These are phyloP conservation scores for Sebastes umbrosus DNA, from an alignment of 2,797 vertebrate genomes.

Conservation along the genomic window DNA sequence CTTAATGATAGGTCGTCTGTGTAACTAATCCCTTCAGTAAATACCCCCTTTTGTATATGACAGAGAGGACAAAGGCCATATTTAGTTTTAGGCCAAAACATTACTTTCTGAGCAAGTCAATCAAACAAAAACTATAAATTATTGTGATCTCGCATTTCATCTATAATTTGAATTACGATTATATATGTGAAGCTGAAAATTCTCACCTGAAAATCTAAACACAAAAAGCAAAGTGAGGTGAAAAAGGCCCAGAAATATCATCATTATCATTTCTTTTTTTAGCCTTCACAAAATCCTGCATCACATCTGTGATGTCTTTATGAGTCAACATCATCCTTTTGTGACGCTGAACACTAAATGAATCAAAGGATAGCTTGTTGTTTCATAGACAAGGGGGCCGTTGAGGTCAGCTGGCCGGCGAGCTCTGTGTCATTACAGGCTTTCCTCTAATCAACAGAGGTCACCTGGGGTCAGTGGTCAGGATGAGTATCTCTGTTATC, in stretches of 20 bases:
- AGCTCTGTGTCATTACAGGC: conserved; percentile 43
- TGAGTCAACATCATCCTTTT: background rate
- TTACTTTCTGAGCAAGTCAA: background rate
- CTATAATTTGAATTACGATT: background rate
- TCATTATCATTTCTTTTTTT: background rate
- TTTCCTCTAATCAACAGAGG: conserved; percentile 57
- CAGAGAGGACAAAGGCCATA: background rate
- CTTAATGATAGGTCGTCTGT: background rate
- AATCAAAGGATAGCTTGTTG: background rate
- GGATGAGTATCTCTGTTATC: conserved; percentile 16
- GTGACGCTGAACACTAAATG: background rate
- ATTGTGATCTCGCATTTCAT: background rate
- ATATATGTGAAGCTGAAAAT: background rate
- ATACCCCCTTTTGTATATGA: background rate
- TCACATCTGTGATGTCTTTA: background rate
- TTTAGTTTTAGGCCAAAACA: background rate
- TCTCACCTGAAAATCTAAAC: background rate
- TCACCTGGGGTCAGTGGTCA: conserved; percentile 60
- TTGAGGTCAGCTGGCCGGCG: background rate
- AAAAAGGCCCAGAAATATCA: background rate
- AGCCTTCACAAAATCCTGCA: no score
- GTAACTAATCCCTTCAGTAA: background rate
- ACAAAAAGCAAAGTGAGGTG: background rate
- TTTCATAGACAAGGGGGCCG: background rate
- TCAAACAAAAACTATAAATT: background rate